phyloP scores from a whole-genome alignment of 2,113 vertebrate species.

The Athene noctua region DNA sequence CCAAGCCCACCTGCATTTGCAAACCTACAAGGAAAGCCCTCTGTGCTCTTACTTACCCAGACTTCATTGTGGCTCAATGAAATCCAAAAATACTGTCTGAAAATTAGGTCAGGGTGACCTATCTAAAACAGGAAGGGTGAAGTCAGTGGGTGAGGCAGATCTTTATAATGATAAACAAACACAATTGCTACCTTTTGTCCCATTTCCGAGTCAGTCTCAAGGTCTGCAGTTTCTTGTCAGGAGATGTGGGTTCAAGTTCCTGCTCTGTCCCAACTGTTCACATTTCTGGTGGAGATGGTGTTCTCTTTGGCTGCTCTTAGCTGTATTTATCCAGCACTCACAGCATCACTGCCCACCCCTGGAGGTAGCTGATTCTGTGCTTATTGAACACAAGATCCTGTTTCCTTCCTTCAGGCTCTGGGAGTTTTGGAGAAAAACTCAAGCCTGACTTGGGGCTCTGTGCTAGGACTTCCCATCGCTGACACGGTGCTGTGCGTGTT shows the following conservation, averaged over 20 bases:
- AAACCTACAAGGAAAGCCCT: not conserved
- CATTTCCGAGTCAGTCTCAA: not conserved
- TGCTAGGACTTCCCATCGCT: not conserved
- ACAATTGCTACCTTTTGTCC: conserved; percentile 27
- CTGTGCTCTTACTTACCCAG: not conserved
- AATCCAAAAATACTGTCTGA: not conserved
- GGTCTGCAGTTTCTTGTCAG: not conserved
- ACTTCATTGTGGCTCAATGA: not conserved
- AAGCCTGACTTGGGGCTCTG: not conserved
- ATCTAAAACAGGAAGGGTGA: conserved; percentile 12
- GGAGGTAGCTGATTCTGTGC: not conserved
- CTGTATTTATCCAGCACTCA: not conserved
- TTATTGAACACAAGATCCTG: not conserved
- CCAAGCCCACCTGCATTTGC: not conserved
- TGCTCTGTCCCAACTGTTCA: not conserved
- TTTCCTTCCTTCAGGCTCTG: not conserved
- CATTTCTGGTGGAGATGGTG: not conserved
- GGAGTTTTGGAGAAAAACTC: not conserved
- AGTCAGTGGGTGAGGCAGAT: conserved; percentile 39
- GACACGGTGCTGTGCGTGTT: not conserved
- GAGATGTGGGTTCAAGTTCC: not conserved
- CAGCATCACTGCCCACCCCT: not conserved
- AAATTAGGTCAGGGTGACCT: conserved; percentile 8
- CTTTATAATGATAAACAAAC: not conserved
- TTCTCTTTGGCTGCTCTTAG: not conserved